Conservation (phyloP, 2,888 invertebrate genomes). For the Omphaloscelis lunosa region DNA sequence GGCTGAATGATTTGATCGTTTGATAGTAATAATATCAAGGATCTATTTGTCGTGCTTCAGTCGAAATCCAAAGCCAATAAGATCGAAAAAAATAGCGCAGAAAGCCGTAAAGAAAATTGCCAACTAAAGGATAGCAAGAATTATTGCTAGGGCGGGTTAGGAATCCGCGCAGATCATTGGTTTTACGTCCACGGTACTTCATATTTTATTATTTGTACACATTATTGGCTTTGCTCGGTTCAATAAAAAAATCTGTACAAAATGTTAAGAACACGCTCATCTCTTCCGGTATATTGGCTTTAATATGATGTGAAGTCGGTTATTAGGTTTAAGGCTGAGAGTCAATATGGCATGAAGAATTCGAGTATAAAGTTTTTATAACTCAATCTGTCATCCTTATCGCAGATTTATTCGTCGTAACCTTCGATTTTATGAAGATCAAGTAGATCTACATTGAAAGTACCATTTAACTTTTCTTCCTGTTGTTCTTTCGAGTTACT, state of each 20-base stretch:
- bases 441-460: slow-evolving; percentile 21
- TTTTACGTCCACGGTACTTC: slow-evolving; percentile 46
- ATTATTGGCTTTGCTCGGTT: neutral
- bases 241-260: slow-evolving; percentile 30
- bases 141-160: slow-evolving; percentile 50
- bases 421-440: slow-evolving; percentile 29
- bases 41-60: slow-evolving; percentile 45
- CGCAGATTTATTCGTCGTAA: slow-evolving; percentile 44
- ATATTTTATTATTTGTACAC: slow-evolving; percentile 56
- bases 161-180: slow-evolving; percentile 53
- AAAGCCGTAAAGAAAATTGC: slow-evolving; percentile 61
- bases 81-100: slow-evolving; percentile 45
- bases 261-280: slow-evolving; percentile 3
- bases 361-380: slow-evolving; percentile 33
- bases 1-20: slow-evolving; percentile 4
- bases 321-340: slow-evolving; percentile 19
- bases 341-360: slow-evolving; percentile 28
- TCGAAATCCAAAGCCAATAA: slow-evolving; percentile 36
- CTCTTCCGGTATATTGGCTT: slow-evolving; percentile 7
- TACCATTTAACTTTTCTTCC: neutral
- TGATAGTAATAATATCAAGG: slow-evolving; percentile 36
- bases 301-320: slow-evolving; percentile 13
- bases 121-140: slow-evolving; percentile 57
- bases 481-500: neutral
- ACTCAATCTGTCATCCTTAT: slow-evolving; percentile 32